Evolutionary conservation across 1,140 invertebrate genomes (phyloP).

Genomic region (Ptiloglossa arizonensis): DNA sequence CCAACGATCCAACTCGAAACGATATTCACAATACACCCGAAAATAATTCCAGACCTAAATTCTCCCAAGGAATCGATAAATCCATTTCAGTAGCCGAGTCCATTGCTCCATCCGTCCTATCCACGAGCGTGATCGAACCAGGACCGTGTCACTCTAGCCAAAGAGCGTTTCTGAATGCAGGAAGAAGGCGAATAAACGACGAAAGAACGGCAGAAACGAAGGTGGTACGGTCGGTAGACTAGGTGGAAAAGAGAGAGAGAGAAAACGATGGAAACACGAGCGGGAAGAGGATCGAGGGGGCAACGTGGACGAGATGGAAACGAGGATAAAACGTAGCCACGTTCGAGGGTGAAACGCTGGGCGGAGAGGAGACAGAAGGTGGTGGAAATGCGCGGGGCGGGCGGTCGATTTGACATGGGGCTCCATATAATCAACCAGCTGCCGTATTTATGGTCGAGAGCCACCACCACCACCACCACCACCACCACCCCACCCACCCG

Average conservation of each 20-base stretch:
- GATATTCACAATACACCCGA: no score
- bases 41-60: neutral
- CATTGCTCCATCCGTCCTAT: neutral
- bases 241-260: neutral
- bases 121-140: no score
- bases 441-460: slow-evolving; percentile 72
- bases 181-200: neutral
- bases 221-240: no score
- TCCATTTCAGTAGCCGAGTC: neutral
- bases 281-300: neutral
- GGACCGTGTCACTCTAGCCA: neutral
- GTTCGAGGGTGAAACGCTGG: neutral
- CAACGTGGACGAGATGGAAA: slow-evolving; percentile 42
- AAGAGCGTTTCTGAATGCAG: neutral
- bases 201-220: neutral
- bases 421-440: slow-evolving; percentile 74
- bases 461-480: slow-evolving; percentile 39
- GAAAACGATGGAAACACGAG: neutral
- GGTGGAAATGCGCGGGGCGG: slow-evolving; percentile 31
- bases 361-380: neutral
- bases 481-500: no score
- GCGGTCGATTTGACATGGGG: slow-evolving; percentile 69
- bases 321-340: slow-evolving; percentile 53
- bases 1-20: no score
- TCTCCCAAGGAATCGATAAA: neutral